Evolutionary conservation across 2,797 vertebrate genomes (phyloP).

Genomic region (Enteromius viviparus): DNA sequence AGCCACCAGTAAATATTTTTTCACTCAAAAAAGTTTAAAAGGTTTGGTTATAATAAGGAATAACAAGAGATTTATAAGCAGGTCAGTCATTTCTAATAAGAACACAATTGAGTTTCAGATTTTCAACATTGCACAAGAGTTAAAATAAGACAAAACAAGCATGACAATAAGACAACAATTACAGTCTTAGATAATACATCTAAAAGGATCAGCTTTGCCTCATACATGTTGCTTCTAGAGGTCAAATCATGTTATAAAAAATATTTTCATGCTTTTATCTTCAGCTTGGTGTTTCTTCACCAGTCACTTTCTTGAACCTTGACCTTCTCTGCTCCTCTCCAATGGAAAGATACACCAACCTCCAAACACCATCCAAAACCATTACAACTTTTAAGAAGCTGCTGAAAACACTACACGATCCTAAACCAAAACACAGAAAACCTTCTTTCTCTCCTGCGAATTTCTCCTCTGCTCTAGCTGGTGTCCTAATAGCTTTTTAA

Average conservation of each 20-base stretch:
- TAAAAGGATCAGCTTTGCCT: not conserved
- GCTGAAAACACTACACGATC: not conserved
- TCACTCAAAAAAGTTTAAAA: not conserved
- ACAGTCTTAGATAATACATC: not conserved
- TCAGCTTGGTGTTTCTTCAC: not conserved
- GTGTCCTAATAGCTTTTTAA: not conserved
- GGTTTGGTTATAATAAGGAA: too few species aligned
- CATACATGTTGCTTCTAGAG: not conserved
- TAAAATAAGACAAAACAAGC: not conserved
- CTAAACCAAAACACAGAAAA: not conserved
- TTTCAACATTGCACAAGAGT: too few species aligned
- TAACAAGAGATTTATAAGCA: too few species aligned
- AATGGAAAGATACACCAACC: not conserved
- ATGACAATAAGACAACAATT: not conserved
- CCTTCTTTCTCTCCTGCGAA: not conserved
- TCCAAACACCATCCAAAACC: not conserved
- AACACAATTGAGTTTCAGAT: too few species aligned
- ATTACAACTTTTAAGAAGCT: not conserved
- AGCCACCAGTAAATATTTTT: not conserved
- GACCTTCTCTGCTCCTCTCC: not conserved
- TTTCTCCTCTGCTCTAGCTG: not conserved
- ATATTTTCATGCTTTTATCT: not conserved
- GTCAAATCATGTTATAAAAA: not conserved
- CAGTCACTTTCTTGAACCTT: not conserved
- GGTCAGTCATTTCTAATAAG: too few species aligned